A percentile compares a stretch with the other conserved stretches of the same genome.
Conservation (phyloP, 2,888 invertebrate genomes). For the Drosophila aldrichi region DNA sequence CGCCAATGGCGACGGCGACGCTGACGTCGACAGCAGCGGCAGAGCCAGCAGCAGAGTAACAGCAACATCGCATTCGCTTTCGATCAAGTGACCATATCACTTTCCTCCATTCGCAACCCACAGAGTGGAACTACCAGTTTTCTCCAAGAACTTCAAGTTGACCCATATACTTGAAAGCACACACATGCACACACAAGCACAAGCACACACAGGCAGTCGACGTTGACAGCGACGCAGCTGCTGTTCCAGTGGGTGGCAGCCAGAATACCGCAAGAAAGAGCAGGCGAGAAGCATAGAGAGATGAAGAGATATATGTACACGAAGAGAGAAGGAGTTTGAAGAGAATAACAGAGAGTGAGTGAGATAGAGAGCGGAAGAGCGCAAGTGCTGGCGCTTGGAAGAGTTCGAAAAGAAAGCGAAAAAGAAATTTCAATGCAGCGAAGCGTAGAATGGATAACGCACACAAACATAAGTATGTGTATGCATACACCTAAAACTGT, state of each 20-base stretch:
- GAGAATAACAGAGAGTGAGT: conserved; percentile 12
- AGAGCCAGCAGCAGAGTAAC: not conserved
- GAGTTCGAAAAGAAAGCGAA: conserved; percentile 77
- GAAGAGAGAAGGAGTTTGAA: conserved; percentile 3
- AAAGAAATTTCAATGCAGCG: conserved; percentile 76
- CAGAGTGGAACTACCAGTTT: conserved; percentile 73
- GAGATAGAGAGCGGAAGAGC: conserved; percentile 35
- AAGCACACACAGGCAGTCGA: not conserved
- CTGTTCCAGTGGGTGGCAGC: conserved; percentile 56
- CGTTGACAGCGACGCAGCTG: conserved; percentile 2
- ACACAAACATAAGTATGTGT: conserved; percentile 2
- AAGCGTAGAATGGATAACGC: conserved; percentile 75
- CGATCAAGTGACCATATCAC: conserved; percentile 79
- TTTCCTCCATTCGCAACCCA: conserved; percentile 63
- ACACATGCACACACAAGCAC: not conserved
- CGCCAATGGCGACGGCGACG: conserved; percentile 12
- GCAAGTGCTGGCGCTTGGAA: conserved; percentile 42
- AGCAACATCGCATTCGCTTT: conserved; percentile 71
- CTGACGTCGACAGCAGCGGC: not conserved
- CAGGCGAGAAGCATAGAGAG: conserved; percentile 16
- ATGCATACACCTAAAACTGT: conserved; percentile 20
- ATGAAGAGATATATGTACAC: conserved; percentile 11
- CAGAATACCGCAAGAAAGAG: conserved; percentile 28
- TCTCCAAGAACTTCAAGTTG: conserved; percentile 75
- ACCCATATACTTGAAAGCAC: conserved; percentile 62